phyloP scores from a whole-genome alignment of 2,113 vertebrate genomes.

The Propithecus coquereli region DNA sequence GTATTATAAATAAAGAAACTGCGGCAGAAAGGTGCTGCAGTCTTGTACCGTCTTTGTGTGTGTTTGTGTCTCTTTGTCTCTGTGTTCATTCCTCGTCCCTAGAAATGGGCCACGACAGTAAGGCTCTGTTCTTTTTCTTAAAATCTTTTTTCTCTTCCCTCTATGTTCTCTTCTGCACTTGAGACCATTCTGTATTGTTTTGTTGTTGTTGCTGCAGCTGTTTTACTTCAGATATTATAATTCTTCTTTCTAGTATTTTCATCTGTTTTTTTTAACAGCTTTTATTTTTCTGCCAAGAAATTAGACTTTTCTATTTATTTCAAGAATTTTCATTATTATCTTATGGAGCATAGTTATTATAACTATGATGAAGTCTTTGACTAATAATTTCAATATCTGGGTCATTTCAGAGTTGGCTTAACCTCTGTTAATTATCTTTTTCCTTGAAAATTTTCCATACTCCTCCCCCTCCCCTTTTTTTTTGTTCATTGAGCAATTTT shows the following conservation, averaged over 20 bases:
- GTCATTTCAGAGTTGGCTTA: neutral
- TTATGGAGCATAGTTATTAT: neutral
- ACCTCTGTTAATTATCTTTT: neutral
- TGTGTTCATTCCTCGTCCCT: too few relatives aligned
- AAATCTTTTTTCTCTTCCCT: neutral
- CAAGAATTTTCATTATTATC: neutral
- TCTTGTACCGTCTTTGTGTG: too few relatives aligned
- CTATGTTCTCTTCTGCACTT: neutral
- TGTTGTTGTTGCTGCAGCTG: neutral
- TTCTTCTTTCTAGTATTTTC: neutral
- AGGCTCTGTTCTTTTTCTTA: neutral
- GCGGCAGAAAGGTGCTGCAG: too few relatives aligned
- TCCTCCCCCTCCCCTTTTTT: neutral
- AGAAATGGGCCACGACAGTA: too few relatives aligned
- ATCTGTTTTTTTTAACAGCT: neutral
- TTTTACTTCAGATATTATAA: neutral
- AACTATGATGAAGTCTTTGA: neutral
- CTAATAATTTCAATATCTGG: neutral
- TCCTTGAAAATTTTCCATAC: neutral
- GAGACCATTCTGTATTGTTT: neutral
- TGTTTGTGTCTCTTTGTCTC: too few relatives aligned
- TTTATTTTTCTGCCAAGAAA: neutral
- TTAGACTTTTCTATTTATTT: neutral
- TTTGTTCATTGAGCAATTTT: neutral
- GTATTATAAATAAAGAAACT: too few relatives aligned